Conservation (phyloP, 2,797 vertebrate species). For the Sphaeramia orbicularis region DNA sequence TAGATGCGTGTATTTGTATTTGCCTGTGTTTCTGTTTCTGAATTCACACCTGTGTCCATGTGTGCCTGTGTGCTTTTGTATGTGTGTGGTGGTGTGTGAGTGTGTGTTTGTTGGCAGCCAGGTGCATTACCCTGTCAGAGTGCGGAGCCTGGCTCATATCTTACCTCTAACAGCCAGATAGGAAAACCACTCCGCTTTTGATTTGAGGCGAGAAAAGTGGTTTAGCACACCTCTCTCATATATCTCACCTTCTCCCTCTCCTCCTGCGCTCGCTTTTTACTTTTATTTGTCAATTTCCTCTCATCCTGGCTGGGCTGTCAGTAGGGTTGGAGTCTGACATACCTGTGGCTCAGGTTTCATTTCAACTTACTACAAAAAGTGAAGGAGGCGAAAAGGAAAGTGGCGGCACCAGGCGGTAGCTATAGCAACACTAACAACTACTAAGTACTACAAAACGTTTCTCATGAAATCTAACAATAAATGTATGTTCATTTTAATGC, state of each 20-base stretch:
- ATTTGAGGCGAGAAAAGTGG: conserved; percentile 76
- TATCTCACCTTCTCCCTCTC: conserved; percentile 61
- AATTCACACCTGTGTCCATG: background rate
- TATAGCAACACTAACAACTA: too few relatives aligned
- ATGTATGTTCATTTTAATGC: too few relatives aligned
- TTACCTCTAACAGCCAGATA: conserved; percentile 78
- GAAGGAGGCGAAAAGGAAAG: background rate
- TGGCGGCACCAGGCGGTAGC: background rate
- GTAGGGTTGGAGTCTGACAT: conserved; percentile 45
- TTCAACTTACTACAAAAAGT: conserved; percentile 28
- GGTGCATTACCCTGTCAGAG: conserved; percentile 74
- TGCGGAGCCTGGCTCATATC: conserved; percentile 73
- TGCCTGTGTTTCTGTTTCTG: conserved; percentile 1
- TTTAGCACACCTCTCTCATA: conserved; percentile 76
- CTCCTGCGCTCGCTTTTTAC: conserved; percentile 41
- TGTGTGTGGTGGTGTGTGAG: conserved; percentile 23
- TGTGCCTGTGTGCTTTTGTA: conserved; percentile 27
- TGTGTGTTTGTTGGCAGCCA: conserved; percentile 42
- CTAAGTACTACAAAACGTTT: too few relatives aligned
- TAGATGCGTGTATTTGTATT: background rate
- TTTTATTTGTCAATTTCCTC: conserved; percentile 73
- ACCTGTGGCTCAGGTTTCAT: conserved; percentile 45
- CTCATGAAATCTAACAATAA: background rate
- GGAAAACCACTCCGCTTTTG: conserved; percentile 80
- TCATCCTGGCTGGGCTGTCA: conserved; percentile 63